Evolutionary conservation across 2,797 vertebrate species (phyloP).

Genomic region (Mergus octosetaceus): DNA sequence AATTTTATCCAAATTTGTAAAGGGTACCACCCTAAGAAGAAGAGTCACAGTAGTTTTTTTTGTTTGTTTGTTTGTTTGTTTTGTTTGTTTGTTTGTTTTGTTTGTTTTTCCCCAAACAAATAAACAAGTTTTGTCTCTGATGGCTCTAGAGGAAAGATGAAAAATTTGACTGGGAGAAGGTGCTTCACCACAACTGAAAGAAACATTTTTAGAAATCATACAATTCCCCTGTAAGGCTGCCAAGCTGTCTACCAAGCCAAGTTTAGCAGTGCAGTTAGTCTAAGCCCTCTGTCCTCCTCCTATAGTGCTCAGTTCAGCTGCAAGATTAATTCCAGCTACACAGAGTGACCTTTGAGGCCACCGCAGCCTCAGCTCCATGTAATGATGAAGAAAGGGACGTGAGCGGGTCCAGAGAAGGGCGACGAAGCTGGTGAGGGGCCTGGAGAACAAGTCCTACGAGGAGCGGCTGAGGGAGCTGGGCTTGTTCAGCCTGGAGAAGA

Average conservation of each 20-base stretch:
- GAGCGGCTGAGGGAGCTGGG: too few relatives aligned
- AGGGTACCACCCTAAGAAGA: neutral
- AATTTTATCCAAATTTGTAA: neutral
- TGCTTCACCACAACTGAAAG: neutral
- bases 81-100: neutral
- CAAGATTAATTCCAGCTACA: neutral
- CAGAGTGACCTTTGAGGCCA: neutral
- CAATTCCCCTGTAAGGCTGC: neutral
- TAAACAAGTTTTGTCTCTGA: neutral
- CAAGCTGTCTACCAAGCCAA: neutral
- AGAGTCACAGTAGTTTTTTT: neutral
- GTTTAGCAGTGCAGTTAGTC: accelerated
- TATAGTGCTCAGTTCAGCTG: neutral
- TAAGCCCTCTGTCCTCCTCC: neutral
- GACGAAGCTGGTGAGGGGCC: too few relatives aligned
- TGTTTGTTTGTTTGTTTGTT: too few relatives aligned
- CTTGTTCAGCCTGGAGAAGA: too few relatives aligned
- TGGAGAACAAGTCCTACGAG: too few relatives aligned
- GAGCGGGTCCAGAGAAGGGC: too few relatives aligned
- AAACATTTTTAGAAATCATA: neutral
- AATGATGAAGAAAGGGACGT: neutral
- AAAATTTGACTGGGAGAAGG: neutral
- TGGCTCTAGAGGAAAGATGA: neutral
- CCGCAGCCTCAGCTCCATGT: accelerated
- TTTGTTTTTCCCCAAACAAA: neutral